Conservation (phyloP, 2,888 invertebrate genomes). For the Zhuqinia jingwanae region DNA sequence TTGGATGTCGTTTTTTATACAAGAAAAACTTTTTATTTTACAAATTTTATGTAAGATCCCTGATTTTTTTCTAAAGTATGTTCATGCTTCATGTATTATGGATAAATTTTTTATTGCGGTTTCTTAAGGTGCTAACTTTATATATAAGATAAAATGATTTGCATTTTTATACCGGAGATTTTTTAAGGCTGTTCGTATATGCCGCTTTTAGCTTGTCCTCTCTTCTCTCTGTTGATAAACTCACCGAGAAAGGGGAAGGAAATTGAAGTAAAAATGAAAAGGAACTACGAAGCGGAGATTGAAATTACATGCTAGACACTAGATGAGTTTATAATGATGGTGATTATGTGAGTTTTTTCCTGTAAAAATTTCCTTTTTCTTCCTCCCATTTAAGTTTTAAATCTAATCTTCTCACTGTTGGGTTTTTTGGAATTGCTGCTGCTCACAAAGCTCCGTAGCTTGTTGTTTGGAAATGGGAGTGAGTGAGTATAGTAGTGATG, state of each 20-base stretch:
- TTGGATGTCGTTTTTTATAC: neutral
- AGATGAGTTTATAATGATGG: constrained; percentile 62
- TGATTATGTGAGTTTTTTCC: constrained; percentile 60
- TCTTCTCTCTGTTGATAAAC: neutral
- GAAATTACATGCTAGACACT: constrained; percentile 53
- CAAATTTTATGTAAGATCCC: neutral
- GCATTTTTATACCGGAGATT: constrained; percentile 43
- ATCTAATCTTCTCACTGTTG: constrained; percentile 73
- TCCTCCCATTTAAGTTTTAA: constrained; percentile 79
- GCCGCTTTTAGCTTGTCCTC: neutral
- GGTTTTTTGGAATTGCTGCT: constrained; percentile 30
- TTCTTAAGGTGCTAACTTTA: neutral
- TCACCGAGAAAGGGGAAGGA: constrained; percentile 38
- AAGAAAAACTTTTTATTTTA: neutral
- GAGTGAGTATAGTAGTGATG: neutral
- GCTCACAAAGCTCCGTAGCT: neutral
- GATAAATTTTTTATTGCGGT: neutral
- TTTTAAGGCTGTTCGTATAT: neutral
- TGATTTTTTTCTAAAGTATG: neutral
- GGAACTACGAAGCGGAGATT: constrained; percentile 54
- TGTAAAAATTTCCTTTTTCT: constrained; percentile 74
- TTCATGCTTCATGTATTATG: constrained; percentile 51
- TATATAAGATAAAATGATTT: constrained; percentile 26
- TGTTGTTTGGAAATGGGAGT: neutral
- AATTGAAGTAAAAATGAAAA: constrained; percentile 39